Conservation (phyloP, 2,888 invertebrate species). For the Hydraecia micacea region DNA sequence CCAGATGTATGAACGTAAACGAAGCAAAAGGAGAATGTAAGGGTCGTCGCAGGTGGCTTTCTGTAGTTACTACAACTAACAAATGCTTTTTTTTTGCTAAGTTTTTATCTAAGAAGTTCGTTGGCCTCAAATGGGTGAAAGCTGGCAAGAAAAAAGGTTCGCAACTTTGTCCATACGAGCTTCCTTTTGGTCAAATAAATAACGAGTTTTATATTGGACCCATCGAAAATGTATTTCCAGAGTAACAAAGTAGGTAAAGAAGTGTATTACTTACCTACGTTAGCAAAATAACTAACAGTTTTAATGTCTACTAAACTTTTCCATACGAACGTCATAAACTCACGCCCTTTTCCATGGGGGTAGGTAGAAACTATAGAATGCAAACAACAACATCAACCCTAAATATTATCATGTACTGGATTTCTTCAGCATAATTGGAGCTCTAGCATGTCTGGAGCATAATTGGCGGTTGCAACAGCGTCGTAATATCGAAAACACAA, state of each 20-base stretch:
- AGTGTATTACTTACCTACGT: background rate
- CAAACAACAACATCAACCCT: background rate
- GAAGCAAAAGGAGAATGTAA: background rate
- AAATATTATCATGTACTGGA: background rate
- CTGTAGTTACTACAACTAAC: too few relatives aligned
- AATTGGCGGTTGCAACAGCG: background rate
- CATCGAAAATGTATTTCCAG: background rate
- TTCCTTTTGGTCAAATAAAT: slow-evolving; percentile 18
- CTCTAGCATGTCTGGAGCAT: background rate
- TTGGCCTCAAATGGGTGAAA: slow-evolving; percentile 8
- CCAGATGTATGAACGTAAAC: background rate
- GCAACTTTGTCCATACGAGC: background rate
- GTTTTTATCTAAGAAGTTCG: background rate
- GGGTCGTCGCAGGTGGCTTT: too few relatives aligned
- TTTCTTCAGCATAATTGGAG: background rate
- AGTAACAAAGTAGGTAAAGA: background rate
- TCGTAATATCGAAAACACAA: background rate
- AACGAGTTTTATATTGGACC: slow-evolving; percentile 4
- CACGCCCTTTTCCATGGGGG: background rate
- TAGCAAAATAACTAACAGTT: background rate
- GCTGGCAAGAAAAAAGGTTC: slow-evolving; percentile 28
- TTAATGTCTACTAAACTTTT: background rate
- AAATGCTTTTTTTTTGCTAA: background rate
- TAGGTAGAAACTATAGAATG: background rate
- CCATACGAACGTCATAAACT: background rate